Base-by-base conservation (phyloP, 2,888 invertebrate species). In the Notodonta dromedarius region DNA sequence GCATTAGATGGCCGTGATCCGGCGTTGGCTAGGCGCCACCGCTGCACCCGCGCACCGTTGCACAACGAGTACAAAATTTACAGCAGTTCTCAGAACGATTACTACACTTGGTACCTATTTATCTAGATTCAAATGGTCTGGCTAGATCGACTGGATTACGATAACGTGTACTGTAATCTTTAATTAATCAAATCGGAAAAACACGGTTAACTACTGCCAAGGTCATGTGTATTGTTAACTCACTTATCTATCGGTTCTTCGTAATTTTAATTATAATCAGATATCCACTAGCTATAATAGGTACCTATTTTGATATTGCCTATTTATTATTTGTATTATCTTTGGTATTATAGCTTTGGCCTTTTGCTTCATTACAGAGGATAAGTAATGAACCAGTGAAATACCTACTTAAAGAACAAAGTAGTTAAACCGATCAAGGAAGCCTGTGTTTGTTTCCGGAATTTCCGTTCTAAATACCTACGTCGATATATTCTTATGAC, bases 21-120 rank as follows among this genome's bases (percentile, higher is more conserved):
- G 71, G 59, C 67, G 67, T 76, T 86, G 86, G 86, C 87, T 74
- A 75, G 78, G 87, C 87, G 86, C 87, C 87, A 86, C 80, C 71
- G 73, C 67, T 69, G 66, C 66, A 63, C 51, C 55, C 61, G 57
- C 57, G 55, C 57, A 61, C 62, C 58, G 68, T 84, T 85, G 78
- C 84, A 77, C 81, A 84, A 84, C 67, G 59, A 60, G 61, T 70
- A 60, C 63, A 67, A 70, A 61, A 69, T 66, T 56, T 60, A 65
- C 55, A 52, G 59, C 55, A 52, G 59, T 57, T 68, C 59, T 62
- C 53, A 51, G 12, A 61, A 57, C 48, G 57, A 62, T 67, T 70
- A 67, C 62, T 58, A 63, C 57, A 61, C 63, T 60, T 48, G 35
- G 50, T 50, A 0, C 44, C 44, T 44, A 16, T 24, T 56, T 56